phyloP scores from a whole-genome alignment of 1,140 invertebrate species.

The Holcopasites calliopsidis region DNA sequence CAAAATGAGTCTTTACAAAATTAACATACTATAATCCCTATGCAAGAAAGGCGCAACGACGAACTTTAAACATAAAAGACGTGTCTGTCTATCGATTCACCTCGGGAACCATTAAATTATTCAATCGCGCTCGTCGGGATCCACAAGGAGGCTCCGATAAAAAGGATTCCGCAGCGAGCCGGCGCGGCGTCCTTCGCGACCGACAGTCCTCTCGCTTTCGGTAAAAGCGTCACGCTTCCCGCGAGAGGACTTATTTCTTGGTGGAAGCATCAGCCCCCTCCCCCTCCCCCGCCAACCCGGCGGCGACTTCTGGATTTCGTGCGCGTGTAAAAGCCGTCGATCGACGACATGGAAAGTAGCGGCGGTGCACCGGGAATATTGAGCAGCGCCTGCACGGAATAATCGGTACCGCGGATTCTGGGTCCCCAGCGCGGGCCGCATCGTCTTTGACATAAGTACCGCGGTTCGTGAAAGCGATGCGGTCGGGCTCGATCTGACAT shows the following conservation, averaged over 20 bases:
- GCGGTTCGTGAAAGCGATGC: slow-evolving; percentile 5
- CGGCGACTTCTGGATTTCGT: slow-evolving; percentile 49
- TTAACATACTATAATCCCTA: too few relatives aligned
- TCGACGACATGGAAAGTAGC: slow-evolving; percentile 32
- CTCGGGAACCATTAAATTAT: too few relatives aligned
- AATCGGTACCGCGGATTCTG: slow-evolving; percentile 53
- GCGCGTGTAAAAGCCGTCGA: slow-evolving; percentile 36
- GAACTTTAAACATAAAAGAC: too few relatives aligned
- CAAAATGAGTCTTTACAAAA: too few relatives aligned
- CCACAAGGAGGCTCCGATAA: too few relatives aligned
- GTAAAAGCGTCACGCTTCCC: slow-evolving; percentile 48
- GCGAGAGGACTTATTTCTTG: slow-evolving; percentile 35
- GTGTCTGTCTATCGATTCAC: too few relatives aligned
- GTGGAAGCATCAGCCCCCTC: slow-evolving; percentile 18
- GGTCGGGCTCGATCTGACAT: too few relatives aligned
- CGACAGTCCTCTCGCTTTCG: slow-evolving; percentile 18
- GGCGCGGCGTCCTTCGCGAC: slow-evolving; percentile 2
- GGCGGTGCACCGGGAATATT: slow-evolving; percentile 42
- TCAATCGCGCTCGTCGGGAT: too few relatives aligned
- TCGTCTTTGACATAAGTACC: slow-evolving; percentile 38
- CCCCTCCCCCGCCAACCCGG: too few relatives aligned
- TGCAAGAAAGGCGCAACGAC: too few relatives aligned
- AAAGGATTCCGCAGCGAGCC: too few relatives aligned
- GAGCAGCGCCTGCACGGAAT: slow-evolving; percentile 41
- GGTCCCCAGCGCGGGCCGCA: slow-evolving; percentile 16